Base-by-base conservation (phyloP, 2,797 vertebrate genomes). In the Sebastes wilsoni region DNA sequence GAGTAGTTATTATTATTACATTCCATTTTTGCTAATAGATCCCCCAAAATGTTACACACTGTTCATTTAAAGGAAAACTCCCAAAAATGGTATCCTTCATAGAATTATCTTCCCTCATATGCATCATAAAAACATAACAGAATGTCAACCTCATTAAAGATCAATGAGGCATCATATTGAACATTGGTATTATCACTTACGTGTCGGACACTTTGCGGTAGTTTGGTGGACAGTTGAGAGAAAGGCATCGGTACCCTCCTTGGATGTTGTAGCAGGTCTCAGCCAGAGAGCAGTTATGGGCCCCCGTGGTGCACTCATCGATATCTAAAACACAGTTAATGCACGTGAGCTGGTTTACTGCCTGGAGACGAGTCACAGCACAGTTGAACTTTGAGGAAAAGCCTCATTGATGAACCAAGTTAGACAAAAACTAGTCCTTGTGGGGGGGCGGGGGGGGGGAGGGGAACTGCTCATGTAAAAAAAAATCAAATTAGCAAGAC, bases 211-310 rank as follows among this genome's bases (percentile, higher is more conserved):
- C 97, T 79, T 94, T 97, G 75, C 95, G 94, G 89, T 99, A 99
- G 96, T 99, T 99, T 3, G 96, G 95, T 0, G 98, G 98, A 59
- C 99, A 99, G 66, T 91, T 88, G 1, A 98, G 95, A 61, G 95
- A 96, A 70, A 99, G 94, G 91, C 99, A 99, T 85, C 97, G 97
- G 92, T 98, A 97, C 28, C 96, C 91, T 20, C 98, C 99, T 75
- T 97, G 97, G 90, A 99, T 95, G 89, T 99, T 99, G 85, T 97
- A 97, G 91, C 99, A 99, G 27, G 95, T 97, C 90, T 99, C 96
- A 0, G 96, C 80, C 28, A 97, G 82, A 0, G 97, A 97, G 81
- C 99, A 99, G 92, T 99, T 99, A 83, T 99, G 97, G 10, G 94
- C 95, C 81, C 97, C 97, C 22, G 94, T 95, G 7, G 96, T 91